Evolutionary conservation across 2,113 vertebrate genomes (phyloP).

Genomic region (Galemys pyrenaicus): DNA sequence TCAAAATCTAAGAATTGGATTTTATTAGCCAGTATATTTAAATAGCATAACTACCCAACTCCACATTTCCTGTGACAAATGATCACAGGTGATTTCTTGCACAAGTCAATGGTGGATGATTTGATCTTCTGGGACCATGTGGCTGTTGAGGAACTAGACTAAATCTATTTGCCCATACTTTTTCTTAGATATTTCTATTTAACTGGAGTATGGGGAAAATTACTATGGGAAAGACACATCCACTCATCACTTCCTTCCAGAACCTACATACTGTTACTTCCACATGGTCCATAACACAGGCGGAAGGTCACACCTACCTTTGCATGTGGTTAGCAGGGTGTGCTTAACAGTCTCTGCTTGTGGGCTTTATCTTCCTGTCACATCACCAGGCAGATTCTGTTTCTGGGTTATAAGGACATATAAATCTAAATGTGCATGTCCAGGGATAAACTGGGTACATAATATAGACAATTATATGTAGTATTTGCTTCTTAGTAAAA

Average conservation of each 20-base stretch:
- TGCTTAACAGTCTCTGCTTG: neutral
- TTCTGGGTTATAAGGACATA: neutral
- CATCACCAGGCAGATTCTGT: neutral
- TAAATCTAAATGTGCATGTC: neutral
- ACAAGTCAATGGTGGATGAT: neutral
- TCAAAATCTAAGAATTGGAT: neutral
- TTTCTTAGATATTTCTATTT: neutral
- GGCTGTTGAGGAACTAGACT: neutral
- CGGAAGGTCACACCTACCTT: neutral
- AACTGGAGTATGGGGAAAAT: neutral
- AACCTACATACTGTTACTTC: neutral
- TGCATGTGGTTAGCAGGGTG: accelerated
- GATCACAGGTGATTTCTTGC: neutral
- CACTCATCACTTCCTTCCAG: neutral
- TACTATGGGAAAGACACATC: neutral
- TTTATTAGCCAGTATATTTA: neutral
- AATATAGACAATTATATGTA: neutral
- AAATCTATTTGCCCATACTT: accelerated
- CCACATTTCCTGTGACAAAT: neutral
- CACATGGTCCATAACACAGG: neutral
- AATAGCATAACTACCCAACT: neutral
- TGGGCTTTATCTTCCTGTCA: neutral
- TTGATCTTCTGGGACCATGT: neutral
- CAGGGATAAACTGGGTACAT: neutral
- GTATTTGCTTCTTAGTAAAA: neutral